phyloP scores from a whole-genome alignment of 2,888 invertebrate genomes.

The Agrotis clavis region DNA sequence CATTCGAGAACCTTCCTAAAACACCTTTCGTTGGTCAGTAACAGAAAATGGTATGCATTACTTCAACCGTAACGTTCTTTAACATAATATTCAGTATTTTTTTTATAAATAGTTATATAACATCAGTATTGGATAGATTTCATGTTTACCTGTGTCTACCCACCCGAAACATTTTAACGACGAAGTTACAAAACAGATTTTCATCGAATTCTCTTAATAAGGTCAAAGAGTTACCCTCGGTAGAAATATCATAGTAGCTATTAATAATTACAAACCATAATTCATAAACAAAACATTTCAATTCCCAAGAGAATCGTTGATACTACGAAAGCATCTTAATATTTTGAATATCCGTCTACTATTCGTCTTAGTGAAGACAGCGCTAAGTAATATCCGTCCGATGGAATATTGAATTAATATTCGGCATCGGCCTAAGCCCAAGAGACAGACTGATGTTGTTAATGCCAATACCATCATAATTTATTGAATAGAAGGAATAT shows the following conservation, averaged over 20 bases:
- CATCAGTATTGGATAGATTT: background rate
- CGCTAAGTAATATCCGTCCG: slow-evolving; percentile 23
- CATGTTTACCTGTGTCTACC: background rate
- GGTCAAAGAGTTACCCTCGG: background rate
- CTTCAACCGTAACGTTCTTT: background rate
- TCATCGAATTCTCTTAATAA: background rate
- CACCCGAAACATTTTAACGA: background rate
- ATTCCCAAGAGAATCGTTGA: slow-evolving; percentile 26
- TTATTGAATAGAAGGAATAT: slow-evolving; percentile 38
- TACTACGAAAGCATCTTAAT: slow-evolving; percentile 18
- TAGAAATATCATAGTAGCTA: background rate
- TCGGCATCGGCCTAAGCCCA: slow-evolving; percentile 37
- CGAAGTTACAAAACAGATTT: background rate
- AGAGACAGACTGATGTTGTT: slow-evolving; percentile 58
- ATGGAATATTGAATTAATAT: slow-evolving; percentile 60
- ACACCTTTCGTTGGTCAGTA: too few relatives aligned
- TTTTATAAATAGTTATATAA: background rate
- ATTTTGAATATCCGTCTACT: slow-evolving; percentile 46
- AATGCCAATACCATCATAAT: slow-evolving; percentile 48
- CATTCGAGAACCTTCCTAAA: too few relatives aligned
- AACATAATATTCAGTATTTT: too few relatives aligned
- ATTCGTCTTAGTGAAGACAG: slow-evolving; percentile 39
- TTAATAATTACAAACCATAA: slow-evolving; percentile 16
- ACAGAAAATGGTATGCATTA: too few relatives aligned
- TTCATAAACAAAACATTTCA: slow-evolving; percentile 25